Percentiles rank a stretch among this genome's conserved stretches.
These are phyloP conservation scores for Xiphophorus maculatus DNA, from an alignment of 2,113 vertebrate genomes.

Conservation along the genomic window DNA sequence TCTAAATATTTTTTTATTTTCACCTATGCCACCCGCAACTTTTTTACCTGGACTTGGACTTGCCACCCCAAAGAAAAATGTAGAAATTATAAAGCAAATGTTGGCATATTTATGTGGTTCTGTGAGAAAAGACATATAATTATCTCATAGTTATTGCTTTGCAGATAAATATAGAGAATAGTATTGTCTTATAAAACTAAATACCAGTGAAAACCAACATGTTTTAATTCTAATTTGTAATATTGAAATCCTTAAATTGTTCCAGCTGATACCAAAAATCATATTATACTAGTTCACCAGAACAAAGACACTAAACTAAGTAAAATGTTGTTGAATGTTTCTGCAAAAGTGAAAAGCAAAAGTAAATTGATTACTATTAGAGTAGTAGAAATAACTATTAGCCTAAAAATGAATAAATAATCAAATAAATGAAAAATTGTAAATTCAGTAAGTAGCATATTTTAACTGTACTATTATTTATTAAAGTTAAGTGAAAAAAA, in stretches of 20 bases:
- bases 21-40: too few relatives aligned
- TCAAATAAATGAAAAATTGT: not conserved
- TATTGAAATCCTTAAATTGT: not conserved
- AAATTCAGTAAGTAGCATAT: not conserved
- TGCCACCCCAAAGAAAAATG: too few relatives aligned
- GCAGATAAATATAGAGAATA: not conserved
- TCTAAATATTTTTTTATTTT: too few relatives aligned
- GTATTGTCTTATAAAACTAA: not conserved
- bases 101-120: too few relatives aligned
- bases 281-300: too few relatives aligned
- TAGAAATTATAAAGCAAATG: too few relatives aligned
- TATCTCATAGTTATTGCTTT: not conserved
- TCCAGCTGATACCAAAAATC: not conserved
- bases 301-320: not conserved
- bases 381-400: too few relatives aligned
- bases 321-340: too few relatives aligned
- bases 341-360: too few relatives aligned
- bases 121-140: too few relatives aligned
- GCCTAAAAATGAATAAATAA: not conserved
- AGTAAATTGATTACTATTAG: too few relatives aligned
- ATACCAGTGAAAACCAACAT: not conserved
- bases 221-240: not conserved
- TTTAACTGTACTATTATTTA: not conserved
- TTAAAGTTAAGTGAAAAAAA: not conserved
- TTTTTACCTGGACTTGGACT: too few relatives aligned